Evolutionary conservation across 2,797 vertebrate species (phyloP).

Genomic region (Fratercula arctica): DNA sequence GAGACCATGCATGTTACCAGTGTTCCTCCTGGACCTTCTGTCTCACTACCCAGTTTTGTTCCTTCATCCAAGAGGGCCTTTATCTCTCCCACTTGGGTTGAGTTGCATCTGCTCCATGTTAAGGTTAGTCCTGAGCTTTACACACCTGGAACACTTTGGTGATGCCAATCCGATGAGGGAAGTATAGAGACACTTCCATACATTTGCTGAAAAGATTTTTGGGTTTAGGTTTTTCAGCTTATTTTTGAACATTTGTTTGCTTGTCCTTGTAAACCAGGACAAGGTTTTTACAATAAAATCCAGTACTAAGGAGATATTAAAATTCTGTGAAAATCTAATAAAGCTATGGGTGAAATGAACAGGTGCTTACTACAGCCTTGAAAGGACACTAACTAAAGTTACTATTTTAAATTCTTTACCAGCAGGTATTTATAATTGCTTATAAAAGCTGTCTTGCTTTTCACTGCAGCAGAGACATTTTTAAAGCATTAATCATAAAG

Average conservation of each 20-base stretch:
- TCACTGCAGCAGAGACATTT: constrained; percentile 19
- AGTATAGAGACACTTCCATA: not conserved
- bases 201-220: not conserved
- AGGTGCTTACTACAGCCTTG: not conserved
- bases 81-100: not conserved
- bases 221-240: not conserved
- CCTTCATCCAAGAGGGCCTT: not conserved
- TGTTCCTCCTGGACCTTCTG: accelerated
- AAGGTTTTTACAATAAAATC: not conserved
- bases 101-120: accelerated
- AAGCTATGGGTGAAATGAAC: not conserved
- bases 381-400: not conserved
- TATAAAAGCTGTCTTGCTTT: not conserved
- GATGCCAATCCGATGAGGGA: not conserved
- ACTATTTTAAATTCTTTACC: constrained; percentile 5
- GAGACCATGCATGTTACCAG: not conserved
- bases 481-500: not conserved
- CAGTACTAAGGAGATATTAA: not conserved
- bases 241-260: not conserved
- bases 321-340: not conserved
- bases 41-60: not conserved
- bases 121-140: not conserved
- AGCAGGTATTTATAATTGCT: constrained; percentile 29
- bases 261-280: not conserved
- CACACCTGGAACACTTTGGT: not conserved